Percentiles rank a stretch among this genome's conserved stretches.
Evolutionary conservation across 2,797 vertebrate genomes (phyloP).

Genomic region (Sebastes reedi): DNA sequence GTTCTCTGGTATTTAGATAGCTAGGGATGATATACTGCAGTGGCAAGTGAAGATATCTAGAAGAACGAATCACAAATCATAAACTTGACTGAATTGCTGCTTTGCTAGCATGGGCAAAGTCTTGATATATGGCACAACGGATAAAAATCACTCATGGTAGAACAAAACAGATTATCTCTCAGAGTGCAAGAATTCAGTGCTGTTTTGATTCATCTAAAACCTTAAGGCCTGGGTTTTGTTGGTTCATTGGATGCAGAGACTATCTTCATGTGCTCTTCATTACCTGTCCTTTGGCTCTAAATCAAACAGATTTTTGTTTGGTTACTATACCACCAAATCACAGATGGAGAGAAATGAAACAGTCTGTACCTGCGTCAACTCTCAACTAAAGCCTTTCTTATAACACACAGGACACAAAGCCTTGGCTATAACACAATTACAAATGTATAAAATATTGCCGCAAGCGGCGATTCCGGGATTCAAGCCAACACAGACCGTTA

Average conservation of each 20-base stretch:
- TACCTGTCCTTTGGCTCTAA: conserved; percentile 60
- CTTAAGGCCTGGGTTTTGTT: neutral
- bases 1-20: conserved; percentile 33
- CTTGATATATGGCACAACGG: neutral
- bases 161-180: conserved; percentile 15
- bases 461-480: neutral
- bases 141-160: neutral
- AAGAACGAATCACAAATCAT: conserved; percentile 21
- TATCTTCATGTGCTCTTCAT: conserved; percentile 69
- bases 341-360: conserved; percentile 26
- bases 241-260: conserved; percentile 24
- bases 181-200: neutral
- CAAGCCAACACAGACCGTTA: neutral
- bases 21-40: conserved; percentile 18
- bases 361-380: conserved; percentile 20
- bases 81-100: neutral
- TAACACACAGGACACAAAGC: neutral
- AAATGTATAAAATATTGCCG: neutral
- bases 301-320: conserved; percentile 56
- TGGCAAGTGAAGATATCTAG: neutral
- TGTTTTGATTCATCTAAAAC: neutral
- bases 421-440: neutral
- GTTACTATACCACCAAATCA: neutral
- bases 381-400: neutral
- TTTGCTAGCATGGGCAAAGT: neutral